Evolutionary conservation across 2,113 vertebrate species (phyloP), one percentile per base, ranked within the genome.

Genomic region (Albula goreensis): DNA sequence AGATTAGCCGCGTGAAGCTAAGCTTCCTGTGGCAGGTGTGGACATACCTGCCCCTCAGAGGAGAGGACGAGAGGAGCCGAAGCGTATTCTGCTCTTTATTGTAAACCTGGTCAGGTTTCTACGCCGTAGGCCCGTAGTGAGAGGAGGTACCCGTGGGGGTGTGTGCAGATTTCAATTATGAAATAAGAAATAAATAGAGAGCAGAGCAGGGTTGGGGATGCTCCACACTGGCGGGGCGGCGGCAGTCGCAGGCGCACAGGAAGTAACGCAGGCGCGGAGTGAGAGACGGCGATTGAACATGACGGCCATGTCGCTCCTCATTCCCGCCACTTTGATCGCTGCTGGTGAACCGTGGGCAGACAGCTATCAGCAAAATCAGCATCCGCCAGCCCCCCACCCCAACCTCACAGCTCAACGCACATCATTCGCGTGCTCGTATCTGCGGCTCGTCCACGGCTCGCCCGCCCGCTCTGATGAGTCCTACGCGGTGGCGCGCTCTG

Each of bases 151-250:
- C 53, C 12, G 53, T 56, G 56, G 56, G 53, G 41, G 15, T 9
- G 6, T 15, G 60, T 12, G 57, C 12, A 19, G 17, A 50, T 82
- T 60, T 56, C 81, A 56, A 53, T 82, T 19, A 83, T 19, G 9
- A 74, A 83, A 49, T 49, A 84, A 74, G 83, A 89, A 88, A 88
- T 86, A 88, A 41, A 41, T 41, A 41, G 31, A 41, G 31, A 41
- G 31, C 31, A 41, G 31, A 41, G 31, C 31, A 41, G 31, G 86
- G 88, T 53, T 50, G 83, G 78, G 70, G 84, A 74, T 48, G 53
- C 70, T 78, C 57, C 86, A 60, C 85, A 83, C 86, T 87, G 63
- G 19, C 52, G 50, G 79, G 87, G 89, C 80, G 86, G 51, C 57
- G 77, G 22, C 19, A 51, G n/a, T 50, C 8, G 15, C 13, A 10